These are phyloP conservation scores for Geotrupes spiniger DNA, from an alignment of 2,888 invertebrate species.

Conservation along the genomic window DNA sequence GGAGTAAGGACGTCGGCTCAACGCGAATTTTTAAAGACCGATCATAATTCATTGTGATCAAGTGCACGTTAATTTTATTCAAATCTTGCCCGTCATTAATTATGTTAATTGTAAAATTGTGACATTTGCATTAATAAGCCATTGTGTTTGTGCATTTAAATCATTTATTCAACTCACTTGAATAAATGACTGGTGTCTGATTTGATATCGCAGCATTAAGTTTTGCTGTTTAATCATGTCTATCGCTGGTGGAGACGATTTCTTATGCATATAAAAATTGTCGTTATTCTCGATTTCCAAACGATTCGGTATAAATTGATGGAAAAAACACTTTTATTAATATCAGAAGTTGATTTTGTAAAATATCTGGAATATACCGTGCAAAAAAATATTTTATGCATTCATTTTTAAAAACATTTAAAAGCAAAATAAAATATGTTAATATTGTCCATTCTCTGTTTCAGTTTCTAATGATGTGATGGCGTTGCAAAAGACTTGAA, in stretches of 20 bases:
- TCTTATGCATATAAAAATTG: too few relatives aligned
- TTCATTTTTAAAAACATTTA: too few relatives aligned
- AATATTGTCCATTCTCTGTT: too few relatives aligned
- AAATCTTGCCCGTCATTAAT: slow-evolving; percentile 11
- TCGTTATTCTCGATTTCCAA: too few relatives aligned
- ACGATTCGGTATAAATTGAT: too few relatives aligned
- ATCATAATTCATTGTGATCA: slow-evolving; percentile 2
- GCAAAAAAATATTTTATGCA: too few relatives aligned
- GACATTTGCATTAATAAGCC: slow-evolving; percentile 16
- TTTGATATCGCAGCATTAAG: slow-evolving; percentile 4
- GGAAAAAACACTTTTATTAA: too few relatives aligned
- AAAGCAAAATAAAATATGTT: too few relatives aligned
- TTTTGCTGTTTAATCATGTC: background rate
- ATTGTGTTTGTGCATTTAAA: slow-evolving; percentile 10
- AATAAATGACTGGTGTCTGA: slow-evolving; percentile 8
- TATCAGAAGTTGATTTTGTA: too few relatives aligned
- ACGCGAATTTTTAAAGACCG: background rate
- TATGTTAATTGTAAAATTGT: slow-evolving; percentile 16
- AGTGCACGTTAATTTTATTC: slow-evolving; percentile 9
- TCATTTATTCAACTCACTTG: slow-evolving; percentile 10
- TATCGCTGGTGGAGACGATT: background rate
- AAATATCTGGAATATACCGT: too few relatives aligned
- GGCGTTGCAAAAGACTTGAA: too few relatives aligned
- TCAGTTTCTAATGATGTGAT: too few relatives aligned
- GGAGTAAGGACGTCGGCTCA: background rate